A percentile compares a stretch with the other conserved stretches of the same genome.
These are phyloP conservation scores for Brachystomella parvula DNA, from an alignment of 1,140 invertebrate genomes.

Conservation along the genomic window DNA sequence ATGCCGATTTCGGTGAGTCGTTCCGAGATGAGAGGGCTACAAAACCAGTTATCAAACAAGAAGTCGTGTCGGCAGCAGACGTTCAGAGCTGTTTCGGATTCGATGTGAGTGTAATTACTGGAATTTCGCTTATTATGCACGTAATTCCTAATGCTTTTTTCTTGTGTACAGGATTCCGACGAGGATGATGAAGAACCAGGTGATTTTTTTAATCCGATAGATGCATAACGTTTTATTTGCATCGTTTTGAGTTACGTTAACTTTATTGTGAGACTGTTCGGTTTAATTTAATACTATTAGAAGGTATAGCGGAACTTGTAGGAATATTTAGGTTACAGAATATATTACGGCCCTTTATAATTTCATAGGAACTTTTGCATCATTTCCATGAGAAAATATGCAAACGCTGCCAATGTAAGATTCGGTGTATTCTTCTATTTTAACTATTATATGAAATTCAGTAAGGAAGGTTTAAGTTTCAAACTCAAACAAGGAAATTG, in stretches of 20 bases:
- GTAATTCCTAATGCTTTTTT: slow-evolving; percentile 6
- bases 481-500: too few species aligned
- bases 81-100: slow-evolving; percentile 79
- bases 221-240: neutral
- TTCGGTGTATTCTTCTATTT: too few species aligned
- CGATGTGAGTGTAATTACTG: slow-evolving; percentile 50
- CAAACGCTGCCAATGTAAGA: too few species aligned
- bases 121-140: neutral
- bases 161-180: slow-evolving; percentile 35
- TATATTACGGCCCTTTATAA: too few species aligned
- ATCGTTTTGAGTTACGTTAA: neutral
- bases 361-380: too few species aligned
- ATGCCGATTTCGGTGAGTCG: neutral
- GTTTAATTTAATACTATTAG: too few species aligned
- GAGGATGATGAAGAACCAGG: slow-evolving; percentile 36
- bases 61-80: slow-evolving; percentile 53
- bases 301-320: too few species aligned
- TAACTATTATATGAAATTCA: too few species aligned
- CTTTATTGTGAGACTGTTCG: too few species aligned
- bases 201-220: slow-evolving; percentile 30
- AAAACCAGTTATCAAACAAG: slow-evolving; percentile 43
- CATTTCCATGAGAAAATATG: too few species aligned
- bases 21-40: slow-evolving; percentile 21
- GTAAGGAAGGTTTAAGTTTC: too few species aligned
- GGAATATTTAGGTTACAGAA: too few species aligned